These are phyloP conservation scores for Gopherus flavomarginatus DNA, from an alignment of 2,113 vertebrate species.

Conservation along the genomic window DNA sequence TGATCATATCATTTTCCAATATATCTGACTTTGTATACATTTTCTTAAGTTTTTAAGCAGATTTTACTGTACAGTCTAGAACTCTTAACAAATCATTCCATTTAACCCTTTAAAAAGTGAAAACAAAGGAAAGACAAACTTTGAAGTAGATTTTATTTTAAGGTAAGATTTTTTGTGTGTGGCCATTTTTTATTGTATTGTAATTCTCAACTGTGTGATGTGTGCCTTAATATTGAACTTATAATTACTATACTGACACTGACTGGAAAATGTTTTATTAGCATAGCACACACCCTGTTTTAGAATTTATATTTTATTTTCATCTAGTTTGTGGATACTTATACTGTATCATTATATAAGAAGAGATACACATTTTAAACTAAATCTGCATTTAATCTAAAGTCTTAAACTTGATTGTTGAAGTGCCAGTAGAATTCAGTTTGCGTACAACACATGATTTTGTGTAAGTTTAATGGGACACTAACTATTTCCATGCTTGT, in stretches of 20 bases:
- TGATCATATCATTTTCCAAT: neutral
- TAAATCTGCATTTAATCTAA: conserved; percentile 77
- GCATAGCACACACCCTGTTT: neutral
- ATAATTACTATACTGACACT: neutral
- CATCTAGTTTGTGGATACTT: conserved; percentile 50
- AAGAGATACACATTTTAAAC: conserved; percentile 53
- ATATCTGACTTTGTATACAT: neutral
- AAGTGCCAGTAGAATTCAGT: conserved; percentile 78
- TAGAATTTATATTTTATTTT: conserved; percentile 30
- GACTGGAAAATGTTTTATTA: conserved; percentile 12
- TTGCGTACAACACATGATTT: conserved; percentile 70
- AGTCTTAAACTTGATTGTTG: conserved; percentile 74
- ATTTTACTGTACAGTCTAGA: neutral
- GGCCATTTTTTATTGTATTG: neutral
- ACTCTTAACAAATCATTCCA: neutral
- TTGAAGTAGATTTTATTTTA: neutral
- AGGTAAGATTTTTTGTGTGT: neutral
- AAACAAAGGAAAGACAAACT: neutral
- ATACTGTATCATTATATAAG: conserved; percentile 53
- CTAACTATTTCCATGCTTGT: conserved; percentile 72
- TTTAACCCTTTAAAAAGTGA: neutral
- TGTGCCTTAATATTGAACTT: neutral
- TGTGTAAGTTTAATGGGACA: conserved; percentile 65
- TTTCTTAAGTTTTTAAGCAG: neutral
- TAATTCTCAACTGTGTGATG: neutral